Evolutionary conservation across 2,888 invertebrate genomes (phyloP).

Genomic region (Hylaea fasciaria): DNA sequence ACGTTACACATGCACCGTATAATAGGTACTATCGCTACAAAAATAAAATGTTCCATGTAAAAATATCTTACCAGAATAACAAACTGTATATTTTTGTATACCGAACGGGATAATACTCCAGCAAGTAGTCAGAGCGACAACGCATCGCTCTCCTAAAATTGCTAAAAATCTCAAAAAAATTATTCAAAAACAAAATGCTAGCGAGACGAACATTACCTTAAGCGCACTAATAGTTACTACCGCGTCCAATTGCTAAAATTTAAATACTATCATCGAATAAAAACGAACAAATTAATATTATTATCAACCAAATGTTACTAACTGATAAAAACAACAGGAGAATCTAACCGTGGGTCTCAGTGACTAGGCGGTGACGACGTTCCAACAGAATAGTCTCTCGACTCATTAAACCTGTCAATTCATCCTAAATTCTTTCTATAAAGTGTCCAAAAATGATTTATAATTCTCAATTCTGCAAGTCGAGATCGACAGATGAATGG

Average conservation of each 20-base stretch:
- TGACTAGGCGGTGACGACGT: constrained; percentile 83
- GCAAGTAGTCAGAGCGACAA: constrained; percentile 61
- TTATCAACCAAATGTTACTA: constrained; percentile 80
- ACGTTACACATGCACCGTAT: constrained; percentile 83
- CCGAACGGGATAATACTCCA: constrained; percentile 79
- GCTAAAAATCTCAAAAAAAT: constrained; percentile 74
- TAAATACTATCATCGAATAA: constrained; percentile 76
- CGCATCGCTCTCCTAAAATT: constrained; percentile 48
- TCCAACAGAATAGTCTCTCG: constrained; percentile 58
- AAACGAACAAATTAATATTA: constrained; percentile 72
- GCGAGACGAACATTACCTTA: constrained; percentile 80
- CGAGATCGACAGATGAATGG: constrained; percentile 53
- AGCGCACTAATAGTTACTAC: constrained; percentile 82
- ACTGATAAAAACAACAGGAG: constrained; percentile 72
- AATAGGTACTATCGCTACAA: constrained; percentile 80
- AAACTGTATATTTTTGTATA: constrained; percentile 81
- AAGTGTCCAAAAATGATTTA: constrained; percentile 68
- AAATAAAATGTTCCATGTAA: constrained; percentile 81
- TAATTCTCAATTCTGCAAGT: constrained; percentile 67
- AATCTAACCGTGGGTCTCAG: constrained; percentile 80
- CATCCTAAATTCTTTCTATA: constrained; percentile 45
- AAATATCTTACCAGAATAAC: constrained; percentile 83
- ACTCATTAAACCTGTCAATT: constrained; percentile 56
- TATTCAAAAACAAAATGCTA: constrained; percentile 71
- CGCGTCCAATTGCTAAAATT: constrained; percentile 71